Conservation (phyloP, 2,797 vertebrate species). For the Fistularia commersonii region DNA sequence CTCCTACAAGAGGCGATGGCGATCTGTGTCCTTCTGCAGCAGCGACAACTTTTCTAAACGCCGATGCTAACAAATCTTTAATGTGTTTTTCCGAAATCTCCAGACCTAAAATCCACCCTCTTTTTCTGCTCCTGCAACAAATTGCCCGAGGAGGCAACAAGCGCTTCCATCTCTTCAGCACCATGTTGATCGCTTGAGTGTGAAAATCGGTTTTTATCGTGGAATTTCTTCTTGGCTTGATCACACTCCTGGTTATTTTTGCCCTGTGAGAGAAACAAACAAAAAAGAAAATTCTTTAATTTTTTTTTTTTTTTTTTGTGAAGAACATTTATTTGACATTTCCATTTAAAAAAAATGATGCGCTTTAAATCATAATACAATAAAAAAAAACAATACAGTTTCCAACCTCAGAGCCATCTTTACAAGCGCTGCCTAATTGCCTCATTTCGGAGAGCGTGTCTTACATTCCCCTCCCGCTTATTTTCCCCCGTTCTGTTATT, state of each 20-base stretch:
- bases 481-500: constrained; percentile 23
- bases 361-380: neutral
- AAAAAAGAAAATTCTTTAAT: constrained; percentile 12
- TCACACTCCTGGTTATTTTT: constrained; percentile 43
- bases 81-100: constrained; percentile 34
- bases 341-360: constrained; percentile 1
- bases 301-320: neutral
- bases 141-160: constrained; percentile 8
- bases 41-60: constrained; percentile 43
- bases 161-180: constrained; percentile 9
- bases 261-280: constrained; percentile 23
- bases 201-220: constrained; percentile 41
- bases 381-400: neutral
- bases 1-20: too few species aligned
- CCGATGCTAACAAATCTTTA: constrained; percentile 39
- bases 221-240: constrained; percentile 42
- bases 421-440: constrained; percentile 2
- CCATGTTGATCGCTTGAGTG: constrained; percentile 29
- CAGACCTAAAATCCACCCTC: constrained; percentile 21
- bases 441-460: constrained; percentile 3
- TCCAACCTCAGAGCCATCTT: constrained; percentile 1
- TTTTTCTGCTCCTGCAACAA: constrained; percentile 37
- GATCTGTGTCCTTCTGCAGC: constrained; percentile 22
- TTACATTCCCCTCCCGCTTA: constrained; percentile 7
- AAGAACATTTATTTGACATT: constrained; percentile 16